phyloP scores from a whole-genome alignment of 2,888 invertebrate genomes.

The Nymphalis polychloros region DNA sequence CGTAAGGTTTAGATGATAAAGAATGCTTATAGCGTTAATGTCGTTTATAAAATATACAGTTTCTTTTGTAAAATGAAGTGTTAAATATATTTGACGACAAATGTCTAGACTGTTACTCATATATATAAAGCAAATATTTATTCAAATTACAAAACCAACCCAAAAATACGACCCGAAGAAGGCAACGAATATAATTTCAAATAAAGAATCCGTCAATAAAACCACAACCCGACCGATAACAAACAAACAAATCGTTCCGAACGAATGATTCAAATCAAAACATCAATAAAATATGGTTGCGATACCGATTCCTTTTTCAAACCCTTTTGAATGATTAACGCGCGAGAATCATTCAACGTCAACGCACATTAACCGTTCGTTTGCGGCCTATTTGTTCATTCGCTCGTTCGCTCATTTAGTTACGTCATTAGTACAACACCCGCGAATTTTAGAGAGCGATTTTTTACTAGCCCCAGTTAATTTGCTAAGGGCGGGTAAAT shows the following conservation, averaged over 20 bases:
- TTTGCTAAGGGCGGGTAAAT: conserved; percentile 37
- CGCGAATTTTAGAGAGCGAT: conserved; percentile 39
- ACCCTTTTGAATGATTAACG: conserved; percentile 44
- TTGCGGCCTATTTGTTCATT: conserved; percentile 44
- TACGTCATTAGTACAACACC: conserved; percentile 41
- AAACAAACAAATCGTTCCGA: conserved; percentile 40
- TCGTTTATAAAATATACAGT: no score
- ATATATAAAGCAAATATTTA: neutral
- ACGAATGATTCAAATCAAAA: conserved; percentile 39
- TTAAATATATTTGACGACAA: neutral
- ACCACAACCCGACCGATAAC: conserved; percentile 32
- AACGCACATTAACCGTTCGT: conserved; percentile 42
- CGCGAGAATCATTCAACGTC: conserved; percentile 44
- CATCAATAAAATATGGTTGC: conserved; percentile 40
- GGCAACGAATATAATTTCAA: conserved; percentile 20
- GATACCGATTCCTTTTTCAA: conserved; percentile 34
- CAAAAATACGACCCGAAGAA: conserved; percentile 4
- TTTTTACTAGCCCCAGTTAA: conserved; percentile 40
- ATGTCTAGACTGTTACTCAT: neutral
- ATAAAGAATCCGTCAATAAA: conserved; percentile 25
- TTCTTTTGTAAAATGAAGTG: no score
- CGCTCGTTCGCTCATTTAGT: conserved; percentile 40
- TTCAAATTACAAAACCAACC: neutral
- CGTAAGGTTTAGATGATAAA: no score
- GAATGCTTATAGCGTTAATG: no score